Conservation (phyloP, 35 echinoderm and acorn worm species). For the Hemicentrotus pulcherrimus region DNA sequence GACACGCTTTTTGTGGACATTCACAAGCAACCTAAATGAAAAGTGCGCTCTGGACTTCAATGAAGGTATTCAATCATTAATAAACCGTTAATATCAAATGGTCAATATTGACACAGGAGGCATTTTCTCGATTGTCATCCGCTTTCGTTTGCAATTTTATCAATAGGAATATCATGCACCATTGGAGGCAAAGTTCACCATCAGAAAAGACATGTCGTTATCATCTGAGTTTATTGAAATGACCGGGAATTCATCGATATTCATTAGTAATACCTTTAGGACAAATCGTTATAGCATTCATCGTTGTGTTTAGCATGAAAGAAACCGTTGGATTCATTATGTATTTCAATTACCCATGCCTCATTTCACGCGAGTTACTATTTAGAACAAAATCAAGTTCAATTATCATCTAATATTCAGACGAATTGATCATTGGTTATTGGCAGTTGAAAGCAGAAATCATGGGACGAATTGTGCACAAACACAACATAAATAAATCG, state of each 20-base stretch:
- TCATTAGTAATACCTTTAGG: neutral
- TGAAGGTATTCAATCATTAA: constrained; percentile 13
- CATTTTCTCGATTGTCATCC: neutral
- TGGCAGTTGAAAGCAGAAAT: neutral
- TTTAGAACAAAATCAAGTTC: neutral
- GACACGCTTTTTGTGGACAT: neutral
- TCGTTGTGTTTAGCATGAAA: neutral
- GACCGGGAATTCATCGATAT: neutral
- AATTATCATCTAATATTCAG: neutral
- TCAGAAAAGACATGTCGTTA: neutral
- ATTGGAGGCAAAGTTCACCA: neutral
- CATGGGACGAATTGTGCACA: neutral
- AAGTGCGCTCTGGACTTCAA: neutral
- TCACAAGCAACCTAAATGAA: neutral
- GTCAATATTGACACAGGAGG: neutral
- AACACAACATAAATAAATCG: neutral
- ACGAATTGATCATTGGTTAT: neutral
- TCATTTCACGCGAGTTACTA: neutral
- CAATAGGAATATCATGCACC: neutral
- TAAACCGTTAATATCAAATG: neutral
- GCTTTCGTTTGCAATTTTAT: neutral
- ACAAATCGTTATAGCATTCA: neutral
- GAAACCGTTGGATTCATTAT: neutral
- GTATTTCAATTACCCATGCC: neutral
- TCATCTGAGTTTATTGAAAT: neutral